phyloP scores from a whole-genome alignment of 2,113 vertebrate genomes.

The Noturus placidus region DNA sequence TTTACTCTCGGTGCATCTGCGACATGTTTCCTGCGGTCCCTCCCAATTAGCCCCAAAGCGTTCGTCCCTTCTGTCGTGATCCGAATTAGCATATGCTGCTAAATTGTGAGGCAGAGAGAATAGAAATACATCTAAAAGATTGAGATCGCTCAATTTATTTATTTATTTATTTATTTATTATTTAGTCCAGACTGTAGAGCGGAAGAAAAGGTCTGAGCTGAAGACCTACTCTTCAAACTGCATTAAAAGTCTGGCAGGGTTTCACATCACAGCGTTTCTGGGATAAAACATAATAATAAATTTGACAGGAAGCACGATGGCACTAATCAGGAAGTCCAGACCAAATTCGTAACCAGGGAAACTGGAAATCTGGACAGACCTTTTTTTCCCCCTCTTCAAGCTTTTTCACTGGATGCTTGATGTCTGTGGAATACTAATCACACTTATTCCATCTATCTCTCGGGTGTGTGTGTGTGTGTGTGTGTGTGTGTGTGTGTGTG shows the following conservation, averaged over 20 bases:
- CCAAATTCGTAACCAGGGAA: slow-evolving; percentile 57
- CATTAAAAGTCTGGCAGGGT: slow-evolving; percentile 59
- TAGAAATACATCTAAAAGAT: slow-evolving; percentile 6
- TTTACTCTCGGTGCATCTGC: slow-evolving; percentile 35
- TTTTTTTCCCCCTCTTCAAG: slow-evolving; percentile 33
- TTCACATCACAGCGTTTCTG: slow-evolving; percentile 32
- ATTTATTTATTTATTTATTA: background rate
- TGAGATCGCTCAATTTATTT: background rate
- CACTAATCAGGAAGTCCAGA: slow-evolving; percentile 52
- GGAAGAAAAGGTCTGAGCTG: background rate
- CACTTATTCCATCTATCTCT: slow-evolving; percentile 2
- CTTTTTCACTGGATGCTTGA: slow-evolving; percentile 34
- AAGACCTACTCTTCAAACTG: slow-evolving; percentile 32
- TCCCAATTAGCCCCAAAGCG: slow-evolving; percentile 11
- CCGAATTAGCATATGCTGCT: slow-evolving; percentile 22
- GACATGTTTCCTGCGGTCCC: slow-evolving; percentile 22
- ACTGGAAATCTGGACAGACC: slow-evolving; percentile 50
- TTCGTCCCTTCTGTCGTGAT: slow-evolving; percentile 29
- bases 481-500: background rate
- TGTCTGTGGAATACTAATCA: slow-evolving; percentile 47
- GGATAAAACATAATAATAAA: slow-evolving; percentile 49
- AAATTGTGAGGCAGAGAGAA: slow-evolving; percentile 9
- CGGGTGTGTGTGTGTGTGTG: background rate
- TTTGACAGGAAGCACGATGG: slow-evolving; percentile 45
- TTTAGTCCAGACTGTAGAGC: background rate